Evolutionary conservation across 1,140 invertebrate genomes (phyloP), one percentile per base, ranked within the genome.

Genomic region (Gonioctena quinquepunctata): DNA sequence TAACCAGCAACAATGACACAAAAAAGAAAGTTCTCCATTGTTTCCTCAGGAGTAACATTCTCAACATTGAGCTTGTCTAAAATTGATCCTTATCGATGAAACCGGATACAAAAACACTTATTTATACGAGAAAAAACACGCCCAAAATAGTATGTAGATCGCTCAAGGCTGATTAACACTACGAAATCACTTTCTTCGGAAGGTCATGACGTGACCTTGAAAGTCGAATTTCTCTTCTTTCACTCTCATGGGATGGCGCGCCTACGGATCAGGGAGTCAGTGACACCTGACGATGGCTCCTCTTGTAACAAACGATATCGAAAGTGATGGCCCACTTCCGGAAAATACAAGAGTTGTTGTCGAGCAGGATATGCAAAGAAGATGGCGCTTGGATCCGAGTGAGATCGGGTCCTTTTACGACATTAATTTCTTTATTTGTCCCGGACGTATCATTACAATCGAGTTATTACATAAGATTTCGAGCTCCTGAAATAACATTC

Each of bases 161-260:
- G 49, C 16, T 52, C 49, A 16, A 13, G 26, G 57, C 16, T 6
- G 27, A 61, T 18, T 6, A 22, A 33, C 23, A 19, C 19, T 26
- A n/a, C 59, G 21, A 63, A 62, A 63, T 63, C 8, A 63, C 61
- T 63, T 63, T 63, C 61, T 63, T 63, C 33, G 28, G 28, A 63
- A 63, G 61, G 61, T 63, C 33, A 63, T 33, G 11, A 6, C 7
- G 16, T 63, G 61, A 63, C 61, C 61, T 63, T 63, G 61, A 48
- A 49, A 48, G 27, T 42, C 61, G 16, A 63, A 63, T 63, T 63
- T 63, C 61, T 63, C 56, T 11, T 63, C 61, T 63, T 63, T 63
- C 61, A 63, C 61, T 63, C 57, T 60, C 57, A 21, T 48, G 18
- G 28, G 27, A 22, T 59, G 56, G 21, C 61, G 28, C 61, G 61